phyloP scores from a whole-genome alignment of 2,113 vertebrate species.

The Reinhardtius hippoglossoides region DNA sequence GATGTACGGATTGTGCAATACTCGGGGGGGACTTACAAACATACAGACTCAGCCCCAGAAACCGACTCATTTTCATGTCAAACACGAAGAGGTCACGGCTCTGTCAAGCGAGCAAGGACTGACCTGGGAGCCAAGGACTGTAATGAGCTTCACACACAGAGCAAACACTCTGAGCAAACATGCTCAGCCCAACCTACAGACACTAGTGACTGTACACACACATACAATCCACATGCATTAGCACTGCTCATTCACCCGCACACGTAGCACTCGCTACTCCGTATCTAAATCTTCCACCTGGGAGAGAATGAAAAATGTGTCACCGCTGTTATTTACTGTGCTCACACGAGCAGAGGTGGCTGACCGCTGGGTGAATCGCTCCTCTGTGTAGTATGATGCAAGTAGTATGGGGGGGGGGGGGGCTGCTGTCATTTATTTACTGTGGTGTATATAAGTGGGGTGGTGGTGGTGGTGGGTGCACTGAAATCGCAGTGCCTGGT shows the following conservation, averaged over 20 bases:
- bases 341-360: slow-evolving; percentile 60
- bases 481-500: slow-evolving; percentile 75
- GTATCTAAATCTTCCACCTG: slow-evolving; percentile 75
- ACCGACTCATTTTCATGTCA: slow-evolving; percentile 48
- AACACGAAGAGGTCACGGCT: slow-evolving; percentile 61
- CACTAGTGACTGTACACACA: slow-evolving; percentile 24
- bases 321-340: slow-evolving; percentile 63
- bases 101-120: slow-evolving; percentile 55
- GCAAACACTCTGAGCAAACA: slow-evolving; percentile 47
- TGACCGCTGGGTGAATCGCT: slow-evolving; percentile 67
- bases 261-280: slow-evolving; percentile 56
- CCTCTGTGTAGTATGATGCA: slow-evolving; percentile 72
- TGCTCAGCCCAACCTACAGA: slow-evolving; percentile 30
- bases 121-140: slow-evolving; percentile 42
- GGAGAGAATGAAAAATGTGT: slow-evolving; percentile 78
- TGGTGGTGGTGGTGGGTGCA: neutral
- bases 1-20: slow-evolving; percentile 41
- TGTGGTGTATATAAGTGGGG: slow-evolving; percentile 17
- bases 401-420: neutral
- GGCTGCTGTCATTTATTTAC: slow-evolving; percentile 72
- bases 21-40: neutral
- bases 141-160: slow-evolving; percentile 40
- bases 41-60: slow-evolving; percentile 30
- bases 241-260: slow-evolving; percentile 31
- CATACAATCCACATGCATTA: slow-evolving; percentile 21